These are phyloP conservation scores for Drosophila neotestacea DNA, from an alignment of 2,888 invertebrate species.

Conservation along the genomic window DNA sequence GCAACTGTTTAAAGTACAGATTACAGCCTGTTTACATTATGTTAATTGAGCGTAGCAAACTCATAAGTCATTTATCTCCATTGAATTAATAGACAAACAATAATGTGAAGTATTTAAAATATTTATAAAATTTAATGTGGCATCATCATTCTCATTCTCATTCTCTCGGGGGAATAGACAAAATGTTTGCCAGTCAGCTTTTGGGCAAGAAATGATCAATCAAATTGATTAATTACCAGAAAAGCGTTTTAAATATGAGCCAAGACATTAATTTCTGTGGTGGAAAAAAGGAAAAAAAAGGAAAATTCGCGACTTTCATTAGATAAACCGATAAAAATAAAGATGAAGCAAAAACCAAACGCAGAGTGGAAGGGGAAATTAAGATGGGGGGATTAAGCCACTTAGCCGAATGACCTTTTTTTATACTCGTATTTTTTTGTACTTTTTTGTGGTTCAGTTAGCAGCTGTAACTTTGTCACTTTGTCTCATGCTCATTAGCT, in stretches of 20 bases:
- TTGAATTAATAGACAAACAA: constrained; percentile 56
- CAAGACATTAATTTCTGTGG: constrained; percentile 72
- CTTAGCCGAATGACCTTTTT: constrained; percentile 55
- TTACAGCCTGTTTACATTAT: constrained; percentile 28
- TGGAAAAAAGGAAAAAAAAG: constrained; percentile 11
- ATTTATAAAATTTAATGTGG: constrained; percentile 41
- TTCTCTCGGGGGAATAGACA: background rate
- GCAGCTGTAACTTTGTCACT: constrained; percentile 61
- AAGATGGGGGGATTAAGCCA: constrained; percentile 54
- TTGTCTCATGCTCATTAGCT: constrained; percentile 71
- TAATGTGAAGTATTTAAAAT: constrained; percentile 55
- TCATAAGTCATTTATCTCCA: constrained; percentile 53
- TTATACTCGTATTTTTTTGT: background rate
- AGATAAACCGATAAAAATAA: constrained; percentile 43
- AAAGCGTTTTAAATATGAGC: constrained; percentile 66
- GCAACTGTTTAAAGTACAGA: constrained; percentile 2
- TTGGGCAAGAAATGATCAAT: constrained; percentile 69
- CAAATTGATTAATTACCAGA: constrained; percentile 77
- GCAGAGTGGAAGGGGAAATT: background rate
- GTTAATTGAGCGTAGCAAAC: constrained; percentile 43
- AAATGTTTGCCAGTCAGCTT: constrained; percentile 43
- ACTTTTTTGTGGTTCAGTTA: constrained; percentile 31
- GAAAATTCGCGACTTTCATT: constrained; percentile 34
- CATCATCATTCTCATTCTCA: constrained; percentile 33
- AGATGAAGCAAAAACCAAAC: constrained; percentile 22